Base-by-base conservation (phyloP, 2,113 vertebrate species). In the Plecotus auritus region DNA sequence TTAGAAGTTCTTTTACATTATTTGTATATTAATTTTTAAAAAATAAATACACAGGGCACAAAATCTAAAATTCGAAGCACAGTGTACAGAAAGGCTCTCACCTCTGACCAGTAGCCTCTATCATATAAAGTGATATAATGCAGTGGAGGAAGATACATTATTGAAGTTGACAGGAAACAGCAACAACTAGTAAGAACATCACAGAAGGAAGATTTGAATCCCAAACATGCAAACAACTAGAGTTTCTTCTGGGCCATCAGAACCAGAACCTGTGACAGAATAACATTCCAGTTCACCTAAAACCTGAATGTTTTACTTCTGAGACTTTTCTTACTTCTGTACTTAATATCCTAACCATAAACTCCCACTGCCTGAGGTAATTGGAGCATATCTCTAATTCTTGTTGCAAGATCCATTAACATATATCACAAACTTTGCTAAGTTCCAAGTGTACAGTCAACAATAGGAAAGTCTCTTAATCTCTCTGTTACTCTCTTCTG, bases 41-140 rank as follows among this genome's bases (percentile, higher is more conserved):
- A 22, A 88, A 86, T 66, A 88, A 78, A 42, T 61, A 9, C 16
- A 49, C 16, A 86, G 49, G 35, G 8, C 30, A 80, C 11, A 94
- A 23, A 85, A 70, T 88, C 26, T 66, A 4, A 81, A 95, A 30
- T 30, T 30, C 28, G 32, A 40, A 72, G 10, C 76, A n/a, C 17
- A 51, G 0, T 61, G 56, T 88, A 26, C 14, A 67, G 11, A 56
- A 30, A 67, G 3, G 6, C 11, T 80, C 13, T 87, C 56, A 23
- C n/a, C 16, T n/a, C n/a, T 64, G 35, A 2, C 13, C 12, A 20
- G 5, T 56, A 30, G 5, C 20, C 11, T 82, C 7, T 87, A 11
- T 40, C 1, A 1, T 14, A 5, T 20, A 32, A 1, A 70, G 6
- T 11, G 26, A 20, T 20, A 1, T 20, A 45, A 5, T 35, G 20